Base-by-base conservation (phyloP, 1,140 invertebrate genomes). In the Apis florea region DNA sequence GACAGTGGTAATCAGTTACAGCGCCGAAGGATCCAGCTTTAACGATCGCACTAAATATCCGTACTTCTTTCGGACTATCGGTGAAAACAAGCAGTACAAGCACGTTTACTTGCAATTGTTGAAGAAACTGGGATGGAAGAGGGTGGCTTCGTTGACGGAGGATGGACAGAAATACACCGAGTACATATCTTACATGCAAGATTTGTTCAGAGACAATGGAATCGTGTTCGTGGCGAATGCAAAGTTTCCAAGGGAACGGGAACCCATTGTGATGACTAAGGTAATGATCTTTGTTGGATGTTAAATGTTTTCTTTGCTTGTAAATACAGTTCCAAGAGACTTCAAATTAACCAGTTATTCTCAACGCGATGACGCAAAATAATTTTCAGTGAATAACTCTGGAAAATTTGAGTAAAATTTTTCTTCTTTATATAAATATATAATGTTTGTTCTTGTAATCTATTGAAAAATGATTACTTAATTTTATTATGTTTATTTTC, bases 1-100 rank as follows among this genome's bases (percentile, higher is more conserved):
- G 79, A 96, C 96, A 47, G 94, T 97, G 56, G 95, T 97, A 0
- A 96, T 98, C 63, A 97, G 97, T 56, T 98, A 98, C 90, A 96
- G 96, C 79, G 97, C 97, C 3, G 97, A 98, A 90, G 96, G 96
- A 1, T 95, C 95, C 2, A 95, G 94, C 69, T 96, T 97, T 86
- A 95, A 95, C 0, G 95, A 97, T 92, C 94, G 96, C 26, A 90
- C 94, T 0, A 95, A 95, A 75, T 98, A 97, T 93, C 97, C 97
- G 0, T 97, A 96, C 87, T 98, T 98, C 92, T 98, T 97, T 90
- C 91, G 97, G 2, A 98, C 97, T 2, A 97, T 97, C 83, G 97
- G 97, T 4, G 96, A 97, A 89, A 97, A 97, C 88, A 95, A 95
- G 51, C 95, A 97, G 79, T 97, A 97, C 90, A 95, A 95, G 73